Conservation (phyloP, 1,140 invertebrate species). For the Drosophila hydei region DNA sequence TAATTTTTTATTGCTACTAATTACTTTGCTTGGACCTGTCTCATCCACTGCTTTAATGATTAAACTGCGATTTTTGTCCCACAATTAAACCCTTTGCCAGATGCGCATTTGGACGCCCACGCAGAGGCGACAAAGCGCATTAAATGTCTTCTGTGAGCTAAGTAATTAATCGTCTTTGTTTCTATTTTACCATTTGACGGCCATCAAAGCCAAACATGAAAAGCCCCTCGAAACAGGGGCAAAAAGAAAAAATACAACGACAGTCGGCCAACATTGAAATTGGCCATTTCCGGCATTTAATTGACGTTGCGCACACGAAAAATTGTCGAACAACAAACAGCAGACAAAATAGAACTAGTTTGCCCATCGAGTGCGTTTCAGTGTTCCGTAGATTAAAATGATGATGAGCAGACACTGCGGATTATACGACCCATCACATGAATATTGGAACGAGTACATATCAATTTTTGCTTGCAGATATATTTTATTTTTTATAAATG, state of each 20-base stretch:
- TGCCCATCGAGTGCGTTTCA: conserved; percentile 7
- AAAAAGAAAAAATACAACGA: conserved; percentile 38
- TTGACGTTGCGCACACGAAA: conserved; percentile 68
- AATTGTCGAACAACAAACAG: conserved; percentile 54
- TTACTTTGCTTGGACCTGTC: conserved; percentile 11
- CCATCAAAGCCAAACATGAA: conserved; percentile 76
- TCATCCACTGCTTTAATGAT: conserved; percentile 14
- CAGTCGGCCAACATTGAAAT: conserved; percentile 68
- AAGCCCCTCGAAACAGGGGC: conserved; percentile 67
- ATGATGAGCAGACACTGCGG: conserved; percentile 11
- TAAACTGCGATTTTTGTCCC: conserved; percentile 50
- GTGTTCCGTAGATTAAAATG: conserved; percentile 15
- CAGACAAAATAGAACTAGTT: conserved; percentile 56
- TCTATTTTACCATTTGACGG: conserved; percentile 44
- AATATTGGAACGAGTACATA: not conserved
- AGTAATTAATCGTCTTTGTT: conserved; percentile 73
- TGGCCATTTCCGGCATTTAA: conserved; percentile 78
- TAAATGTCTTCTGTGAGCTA: conserved; percentile 65
- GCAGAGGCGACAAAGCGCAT: conserved; percentile 65
- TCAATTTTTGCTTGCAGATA: not conserved
- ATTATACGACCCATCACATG: conserved; percentile 15
- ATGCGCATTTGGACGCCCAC: conserved; percentile 34
- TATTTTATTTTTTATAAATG: too few relatives aligned
- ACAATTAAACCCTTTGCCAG: conserved; percentile 53
- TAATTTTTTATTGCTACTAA: conserved; percentile 23